phyloP scores from a whole-genome alignment of 2,797 vertebrate genomes.

The Macropodus opercularis region DNA sequence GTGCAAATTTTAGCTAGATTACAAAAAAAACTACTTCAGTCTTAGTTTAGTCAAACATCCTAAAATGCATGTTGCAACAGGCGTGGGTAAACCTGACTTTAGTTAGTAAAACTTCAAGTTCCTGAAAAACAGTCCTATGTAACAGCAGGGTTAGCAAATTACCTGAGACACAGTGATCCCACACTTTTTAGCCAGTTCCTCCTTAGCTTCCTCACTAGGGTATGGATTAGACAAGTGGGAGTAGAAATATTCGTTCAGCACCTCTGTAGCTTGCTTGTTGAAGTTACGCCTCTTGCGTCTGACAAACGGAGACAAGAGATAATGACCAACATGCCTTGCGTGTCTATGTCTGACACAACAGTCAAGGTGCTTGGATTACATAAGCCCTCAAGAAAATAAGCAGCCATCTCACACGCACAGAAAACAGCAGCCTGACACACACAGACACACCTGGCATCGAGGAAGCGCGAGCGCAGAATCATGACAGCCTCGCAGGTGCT shows the following conservation, averaged over 20 bases:
- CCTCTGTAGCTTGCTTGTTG: constrained; percentile 99
- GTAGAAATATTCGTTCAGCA: constrained; percentile 99
- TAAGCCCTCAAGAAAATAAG: constrained; percentile 10
- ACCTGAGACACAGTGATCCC: constrained; percentile 99
- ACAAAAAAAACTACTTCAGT: neutral
- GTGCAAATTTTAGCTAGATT: too few species aligned
- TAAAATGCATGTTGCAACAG: constrained; percentile 5
- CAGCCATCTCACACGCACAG: neutral
- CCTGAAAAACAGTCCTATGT: neutral
- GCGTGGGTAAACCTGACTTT: neutral
- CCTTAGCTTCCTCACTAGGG: constrained; percentile 99
- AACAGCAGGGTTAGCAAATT: constrained; percentile 6
- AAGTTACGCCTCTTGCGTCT: constrained; percentile 99
- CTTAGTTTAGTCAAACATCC: neutral
- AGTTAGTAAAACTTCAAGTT: neutral
- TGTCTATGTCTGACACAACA: constrained; percentile 9
- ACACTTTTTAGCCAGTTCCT: constrained; percentile 98
- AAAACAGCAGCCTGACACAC: constrained; percentile 38
- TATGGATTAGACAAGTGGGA: constrained; percentile 99
- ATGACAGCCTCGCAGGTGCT: constrained; percentile 95
- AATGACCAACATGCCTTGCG: constrained; percentile 26
- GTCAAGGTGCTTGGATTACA: constrained; percentile 1
- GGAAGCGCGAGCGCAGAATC: constrained; percentile 92
- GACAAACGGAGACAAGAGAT: constrained; percentile 39
- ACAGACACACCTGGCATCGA: constrained; percentile 87